Evolutionary conservation across 2,888 invertebrate genomes (phyloP).

Genomic region (Cinara cedri): DNA sequence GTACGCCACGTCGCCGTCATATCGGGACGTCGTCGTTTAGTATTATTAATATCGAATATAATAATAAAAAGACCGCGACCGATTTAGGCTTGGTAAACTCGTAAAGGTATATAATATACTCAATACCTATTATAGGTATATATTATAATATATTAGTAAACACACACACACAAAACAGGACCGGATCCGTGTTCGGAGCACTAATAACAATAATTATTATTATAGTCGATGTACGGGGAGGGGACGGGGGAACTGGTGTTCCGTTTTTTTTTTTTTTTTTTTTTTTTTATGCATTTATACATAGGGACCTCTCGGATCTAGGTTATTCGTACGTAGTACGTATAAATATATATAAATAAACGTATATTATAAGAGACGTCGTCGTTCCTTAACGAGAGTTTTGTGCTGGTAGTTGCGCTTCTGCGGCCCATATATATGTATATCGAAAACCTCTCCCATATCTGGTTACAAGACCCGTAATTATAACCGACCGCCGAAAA

Average conservation of each 20-base stretch:
- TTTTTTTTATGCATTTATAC: neutral
- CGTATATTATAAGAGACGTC: neutral
- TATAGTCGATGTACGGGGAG: constrained; percentile 20
- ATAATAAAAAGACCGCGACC: neutral
- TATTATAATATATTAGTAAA: neutral
- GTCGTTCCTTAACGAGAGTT: constrained; percentile 42
- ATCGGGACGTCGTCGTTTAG: constrained; percentile 11
- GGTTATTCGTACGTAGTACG: constrained; percentile 34
- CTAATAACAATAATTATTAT: constrained; percentile 56
- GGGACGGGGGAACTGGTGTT: neutral
- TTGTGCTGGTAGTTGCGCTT: neutral
- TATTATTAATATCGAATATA: constrained; percentile 24
- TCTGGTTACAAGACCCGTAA: constrained; percentile 56
- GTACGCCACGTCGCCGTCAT: constrained; percentile 4
- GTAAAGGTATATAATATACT: too few relatives aligned
- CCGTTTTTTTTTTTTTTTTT: constrained; percentile 12
- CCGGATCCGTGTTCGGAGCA: constrained; percentile 41
- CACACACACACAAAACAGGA: constrained; percentile 20
- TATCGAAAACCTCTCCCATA: constrained; percentile 54
- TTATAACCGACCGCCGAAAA: constrained; percentile 44
- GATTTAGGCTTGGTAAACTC: constrained; percentile 40
- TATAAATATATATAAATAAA: neutral
- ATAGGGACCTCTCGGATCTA: constrained; percentile 37
- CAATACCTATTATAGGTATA: too few relatives aligned
- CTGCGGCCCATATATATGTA: neutral